Base-by-base conservation (phyloP, 2,113 vertebrate genomes). In the Miniopterus natalensis region DNA sequence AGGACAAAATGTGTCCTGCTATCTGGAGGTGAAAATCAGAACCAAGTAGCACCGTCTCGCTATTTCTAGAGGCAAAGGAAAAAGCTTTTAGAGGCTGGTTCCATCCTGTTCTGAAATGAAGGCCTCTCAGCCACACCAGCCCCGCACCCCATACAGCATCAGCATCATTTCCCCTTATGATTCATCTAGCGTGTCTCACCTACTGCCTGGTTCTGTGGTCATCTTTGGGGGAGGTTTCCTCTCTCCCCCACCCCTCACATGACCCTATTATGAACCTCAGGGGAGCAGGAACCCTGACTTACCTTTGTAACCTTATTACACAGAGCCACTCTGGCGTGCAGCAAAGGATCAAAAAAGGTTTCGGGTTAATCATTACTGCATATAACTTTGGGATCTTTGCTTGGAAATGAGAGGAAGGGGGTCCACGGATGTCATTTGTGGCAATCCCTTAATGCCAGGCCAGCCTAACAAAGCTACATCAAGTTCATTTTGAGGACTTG, bases 1-100 rank as follows among this genome's bases (percentile, higher is more conserved):
- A 97, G 96, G 96, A 94, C 97, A 96, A 42, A 77, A 65, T 66
- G 57, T 14, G 55, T 93, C 95, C 95, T 84, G 77, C 68, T 92
- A 77, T 57, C 89, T 74, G 80, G 86, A 96, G 75, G 89, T 86
- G 79, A 94, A 94, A 92, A 94, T 96, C 95, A 93, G 89, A 93
- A 89, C 53, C 55, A 66, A 66, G 85, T 6, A 36, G 86, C 47
- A 53, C 85, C 61, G 17, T 87, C 73, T 91, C 5, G 9, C 85
- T 86, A 68, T 87, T 89, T 97, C 96, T 78, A 95, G 86, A 95
- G 85, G 83, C 79, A 74, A 91, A 93, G 25, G 61, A 29, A 93
- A 85, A 85, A 68, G 49, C 70, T 84, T 92, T 84, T 42, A 7
- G 83, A 63, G 65, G 49, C 80, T 57, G 53, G 21, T 51, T 57